Evolutionary conservation across 2,888 invertebrate species (phyloP).

Genomic region (Odontomyia ornata): DNA sequence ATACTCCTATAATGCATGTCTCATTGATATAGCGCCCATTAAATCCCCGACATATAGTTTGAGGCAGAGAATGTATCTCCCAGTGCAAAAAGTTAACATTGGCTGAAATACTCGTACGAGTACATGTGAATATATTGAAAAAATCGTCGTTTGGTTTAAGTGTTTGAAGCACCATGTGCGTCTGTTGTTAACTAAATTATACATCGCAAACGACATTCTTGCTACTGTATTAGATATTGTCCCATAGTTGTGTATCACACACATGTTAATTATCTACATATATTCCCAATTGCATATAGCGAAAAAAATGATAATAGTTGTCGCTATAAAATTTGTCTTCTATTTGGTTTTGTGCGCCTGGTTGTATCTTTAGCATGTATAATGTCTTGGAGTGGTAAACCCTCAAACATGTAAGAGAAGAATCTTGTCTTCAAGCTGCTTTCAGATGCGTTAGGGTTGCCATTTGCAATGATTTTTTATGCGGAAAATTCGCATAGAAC

Average conservation of each 20-base stretch:
- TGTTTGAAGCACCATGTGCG: too few relatives aligned
- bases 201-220: neutral
- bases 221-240: neutral
- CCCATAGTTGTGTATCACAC: neutral
- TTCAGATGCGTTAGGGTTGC: too few relatives aligned
- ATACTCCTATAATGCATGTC: neutral
- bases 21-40: neutral
- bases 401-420: too few relatives aligned
- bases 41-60: neutral
- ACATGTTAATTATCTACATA: slow-evolving; percentile 26
- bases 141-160: too few relatives aligned
- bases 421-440: too few relatives aligned
- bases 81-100: neutral
- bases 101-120: neutral
- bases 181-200: neutral
- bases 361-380: slow-evolving; percentile 26
- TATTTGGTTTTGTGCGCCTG: slow-evolving; percentile 10
- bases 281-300: slow-evolving; percentile 9
- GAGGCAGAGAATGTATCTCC: neutral
- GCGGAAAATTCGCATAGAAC: too few relatives aligned
- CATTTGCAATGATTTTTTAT: too few relatives aligned
- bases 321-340: neutral
- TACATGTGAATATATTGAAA: too few relatives aligned
- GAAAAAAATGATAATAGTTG: neutral
- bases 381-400: slow-evolving; percentile 23